These are phyloP conservation scores for Paraescarpia echinospica DNA, from an alignment of 1,140 invertebrate genomes.

Conservation along the genomic window DNA sequence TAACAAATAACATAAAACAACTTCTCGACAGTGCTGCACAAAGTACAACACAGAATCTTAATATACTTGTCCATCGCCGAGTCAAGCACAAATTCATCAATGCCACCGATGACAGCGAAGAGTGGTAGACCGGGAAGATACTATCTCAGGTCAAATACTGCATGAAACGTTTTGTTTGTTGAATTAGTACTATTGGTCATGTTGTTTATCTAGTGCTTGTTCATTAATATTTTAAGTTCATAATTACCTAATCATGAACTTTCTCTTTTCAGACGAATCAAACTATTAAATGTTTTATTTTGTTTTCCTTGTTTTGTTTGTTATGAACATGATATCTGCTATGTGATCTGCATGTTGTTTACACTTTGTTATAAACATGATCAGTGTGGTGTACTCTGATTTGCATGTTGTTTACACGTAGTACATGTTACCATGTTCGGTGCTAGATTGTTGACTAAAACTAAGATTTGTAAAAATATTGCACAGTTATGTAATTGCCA, in stretches of 20 bases:
- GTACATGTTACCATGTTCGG: no score
- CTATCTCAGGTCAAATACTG: conserved; percentile 1
- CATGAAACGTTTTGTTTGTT: neutral
- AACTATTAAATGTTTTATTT: neutral
- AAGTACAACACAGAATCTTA: neutral
- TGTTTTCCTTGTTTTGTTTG: neutral
- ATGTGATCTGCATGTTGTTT: neutral
- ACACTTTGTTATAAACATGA: neutral
- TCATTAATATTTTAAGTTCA: neutral
- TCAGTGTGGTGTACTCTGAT: no score
- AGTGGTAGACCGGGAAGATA: conserved; percentile 7
- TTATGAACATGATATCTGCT: neutral
- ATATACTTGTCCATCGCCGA: neutral
- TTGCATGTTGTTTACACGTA: neutral
- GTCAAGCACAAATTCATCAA: conserved; percentile 2
- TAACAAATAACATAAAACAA: neutral
- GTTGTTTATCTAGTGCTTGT: neutral
- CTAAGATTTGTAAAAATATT: no score
- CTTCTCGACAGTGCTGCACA: neutral
- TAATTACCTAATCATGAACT: neutral
- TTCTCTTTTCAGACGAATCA: neutral
- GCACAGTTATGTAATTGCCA: neutral
- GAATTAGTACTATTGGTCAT: neutral
- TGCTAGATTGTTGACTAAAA: no score
- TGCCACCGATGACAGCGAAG: neutral